A percentile compares a stretch with the other conserved stretches of the same genome.
Conservation (phyloP, 2,113 vertebrate species). For the Serranochromis macrocephalus region DNA sequence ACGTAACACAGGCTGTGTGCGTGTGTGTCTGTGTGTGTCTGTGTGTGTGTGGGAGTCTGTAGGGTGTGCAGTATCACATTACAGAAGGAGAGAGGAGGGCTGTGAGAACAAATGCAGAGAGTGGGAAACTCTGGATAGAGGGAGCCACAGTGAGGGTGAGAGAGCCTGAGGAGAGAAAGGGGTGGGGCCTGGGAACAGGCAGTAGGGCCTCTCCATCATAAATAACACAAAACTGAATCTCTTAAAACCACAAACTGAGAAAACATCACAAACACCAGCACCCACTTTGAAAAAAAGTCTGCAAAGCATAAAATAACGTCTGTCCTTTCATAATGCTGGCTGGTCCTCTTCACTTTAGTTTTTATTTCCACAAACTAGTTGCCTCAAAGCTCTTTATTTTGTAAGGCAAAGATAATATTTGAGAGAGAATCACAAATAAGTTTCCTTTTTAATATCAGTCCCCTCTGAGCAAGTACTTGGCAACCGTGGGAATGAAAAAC, state of each 20-base stretch:
- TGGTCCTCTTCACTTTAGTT: not conserved
- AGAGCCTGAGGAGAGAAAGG: not conserved
- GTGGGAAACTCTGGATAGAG: not conserved
- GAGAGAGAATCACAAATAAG: not conserved
- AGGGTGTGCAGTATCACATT: slow-evolving; percentile 54
- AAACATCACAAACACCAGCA: not conserved
- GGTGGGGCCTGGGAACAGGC: slow-evolving; percentile 42
- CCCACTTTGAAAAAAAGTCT: not conserved
- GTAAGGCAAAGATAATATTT: fast-evolving
- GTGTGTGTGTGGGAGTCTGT: slow-evolving; percentile 50
- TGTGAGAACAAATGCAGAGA: slow-evolving; percentile 44
- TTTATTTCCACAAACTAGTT: not conserved
- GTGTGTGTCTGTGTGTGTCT: not conserved
- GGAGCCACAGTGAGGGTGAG: not conserved
- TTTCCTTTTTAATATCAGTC: not conserved
- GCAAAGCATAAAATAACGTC: fast-evolving
- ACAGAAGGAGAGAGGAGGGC: not conserved
- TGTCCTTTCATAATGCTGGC: not conserved
- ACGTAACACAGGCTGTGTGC: not conserved
- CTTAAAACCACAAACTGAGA: not conserved
- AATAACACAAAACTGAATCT: not conserved
- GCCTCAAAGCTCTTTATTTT: not conserved
- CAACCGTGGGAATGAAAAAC: not conserved
- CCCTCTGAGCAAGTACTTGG: not conserved
- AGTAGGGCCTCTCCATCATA: not conserved